Conservation (phyloP, 1,140 invertebrate species). For the Scaptomyza graminum region DNA sequence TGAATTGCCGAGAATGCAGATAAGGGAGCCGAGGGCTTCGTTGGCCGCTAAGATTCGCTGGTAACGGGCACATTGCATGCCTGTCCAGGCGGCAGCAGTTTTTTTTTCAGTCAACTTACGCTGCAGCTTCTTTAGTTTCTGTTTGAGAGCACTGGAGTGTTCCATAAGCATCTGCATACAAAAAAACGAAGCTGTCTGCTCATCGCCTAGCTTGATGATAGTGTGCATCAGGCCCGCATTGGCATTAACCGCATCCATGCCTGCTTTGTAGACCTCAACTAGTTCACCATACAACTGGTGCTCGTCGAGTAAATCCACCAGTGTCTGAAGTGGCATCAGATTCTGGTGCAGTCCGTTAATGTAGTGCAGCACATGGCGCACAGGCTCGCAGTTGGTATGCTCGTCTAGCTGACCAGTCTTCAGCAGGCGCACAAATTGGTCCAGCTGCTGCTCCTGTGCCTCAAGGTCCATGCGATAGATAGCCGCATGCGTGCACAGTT, state of each 20-base stretch:
- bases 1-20: conserved; percentile 86
- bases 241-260: conserved; percentile 88
- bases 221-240: conserved; percentile 88
- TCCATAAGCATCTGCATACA: conserved; percentile 91
- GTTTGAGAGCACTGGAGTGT: conserved; percentile 89
- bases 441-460: conserved; percentile 94
- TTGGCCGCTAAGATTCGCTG: conserved; percentile 86
- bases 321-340: conserved; percentile 86
- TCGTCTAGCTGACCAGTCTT: conserved; percentile 96
- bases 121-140: conserved; percentile 92
- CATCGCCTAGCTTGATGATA: conserved; percentile 86
- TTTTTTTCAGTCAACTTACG: conserved; percentile 86
- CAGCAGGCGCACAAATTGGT: conserved; percentile 94
- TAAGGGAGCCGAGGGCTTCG: conserved; percentile 85
- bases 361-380: conserved; percentile 94
- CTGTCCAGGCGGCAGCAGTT: conserved; percentile 74
- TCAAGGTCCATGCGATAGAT: conserved; percentile 94
- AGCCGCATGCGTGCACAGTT: conserved; percentile 93
- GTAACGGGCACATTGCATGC: conserved; percentile 86
- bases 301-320: conserved; percentile 84
- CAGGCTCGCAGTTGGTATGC: conserved; percentile 92
- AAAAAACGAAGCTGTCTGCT: conserved; percentile 87
- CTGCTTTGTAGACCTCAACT: conserved; percentile 84
- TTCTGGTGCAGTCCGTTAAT: conserved; percentile 92
- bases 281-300: conserved; percentile 83